A percentile compares a stretch with the other conserved stretches of the same genome.
These are phyloP conservation scores for Heliconius sara DNA, from an alignment of 2,888 invertebrate genomes.

Conservation along the genomic window DNA sequence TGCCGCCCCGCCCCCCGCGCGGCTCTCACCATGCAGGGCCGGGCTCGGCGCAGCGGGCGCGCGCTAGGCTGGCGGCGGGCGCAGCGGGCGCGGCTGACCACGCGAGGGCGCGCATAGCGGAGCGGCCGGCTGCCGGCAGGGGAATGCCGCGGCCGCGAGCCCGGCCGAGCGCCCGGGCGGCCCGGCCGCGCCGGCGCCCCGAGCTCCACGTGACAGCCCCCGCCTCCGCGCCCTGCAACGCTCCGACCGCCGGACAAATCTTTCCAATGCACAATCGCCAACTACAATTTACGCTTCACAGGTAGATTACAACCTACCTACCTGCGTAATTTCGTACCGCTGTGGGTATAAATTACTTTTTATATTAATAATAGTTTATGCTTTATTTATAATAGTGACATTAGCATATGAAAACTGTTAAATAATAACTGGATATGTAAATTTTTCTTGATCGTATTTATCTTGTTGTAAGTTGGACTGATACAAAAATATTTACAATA, in stretches of 20 bases:
- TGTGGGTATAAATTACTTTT: neutral
- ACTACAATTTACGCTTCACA: slow-evolving; percentile 70
- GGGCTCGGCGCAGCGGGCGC: slow-evolving; percentile 73
- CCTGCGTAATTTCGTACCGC: slow-evolving; percentile 3
- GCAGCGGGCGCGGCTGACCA: slow-evolving; percentile 64
- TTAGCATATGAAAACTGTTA: neutral
- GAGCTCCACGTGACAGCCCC: slow-evolving; percentile 62
- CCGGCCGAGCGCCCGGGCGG: slow-evolving; percentile 73
- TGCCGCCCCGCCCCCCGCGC: slow-evolving; percentile 73
- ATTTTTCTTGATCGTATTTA: no score
- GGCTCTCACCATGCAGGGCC: slow-evolving; percentile 70
- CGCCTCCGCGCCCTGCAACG: slow-evolving; percentile 56
- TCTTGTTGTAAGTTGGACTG: no score
- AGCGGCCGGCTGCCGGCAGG: slow-evolving; percentile 72
- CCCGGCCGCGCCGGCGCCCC: slow-evolving; percentile 78
- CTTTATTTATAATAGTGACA: neutral
- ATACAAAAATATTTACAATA: no score
- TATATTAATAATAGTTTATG: neutral
- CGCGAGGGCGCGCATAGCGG: slow-evolving; percentile 72
- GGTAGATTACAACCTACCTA: slow-evolving; percentile 46
- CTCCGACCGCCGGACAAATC: slow-evolving; percentile 64
- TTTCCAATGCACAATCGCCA: slow-evolving; percentile 77
- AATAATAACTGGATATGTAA: no score
- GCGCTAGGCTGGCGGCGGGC: slow-evolving; percentile 67
- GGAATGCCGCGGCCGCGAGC: slow-evolving; percentile 74